phyloP scores from a whole-genome alignment of 2,797 vertebrate genomes.

The Phalloptychus januarius region DNA sequence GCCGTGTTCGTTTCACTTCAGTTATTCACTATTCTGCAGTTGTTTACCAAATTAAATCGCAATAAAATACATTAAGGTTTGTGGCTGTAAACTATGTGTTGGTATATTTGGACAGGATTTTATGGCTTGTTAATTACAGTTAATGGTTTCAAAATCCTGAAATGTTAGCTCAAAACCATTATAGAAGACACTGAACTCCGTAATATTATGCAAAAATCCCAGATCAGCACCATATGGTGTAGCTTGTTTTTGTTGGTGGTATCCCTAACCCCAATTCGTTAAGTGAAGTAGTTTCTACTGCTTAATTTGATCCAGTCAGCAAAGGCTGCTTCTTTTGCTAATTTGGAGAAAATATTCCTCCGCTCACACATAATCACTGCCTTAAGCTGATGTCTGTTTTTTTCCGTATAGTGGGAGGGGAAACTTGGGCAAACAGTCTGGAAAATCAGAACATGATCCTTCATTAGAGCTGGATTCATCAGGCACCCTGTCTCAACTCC shows the following conservation, averaged over 20 bases:
- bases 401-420: background rate
- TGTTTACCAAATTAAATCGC: background rate
- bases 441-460: constrained; percentile 11
- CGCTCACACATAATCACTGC: constrained; percentile 14
- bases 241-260: constrained; percentile 34
- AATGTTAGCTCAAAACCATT: background rate
- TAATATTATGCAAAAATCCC: constrained; percentile 13
- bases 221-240: constrained; percentile 30
- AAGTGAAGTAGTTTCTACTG: constrained; percentile 12
- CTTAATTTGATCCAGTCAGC: constrained; percentile 24
- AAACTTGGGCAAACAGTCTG: constrained; percentile 10
- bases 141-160: background rate
- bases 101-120: background rate
- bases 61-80: background rate
- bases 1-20: background rate
- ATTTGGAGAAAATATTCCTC: constrained; percentile 22
- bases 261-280: constrained; percentile 26
- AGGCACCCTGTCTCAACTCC: background rate
- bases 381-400: constrained; percentile 14
- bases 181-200: background rate
- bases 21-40: background rate
- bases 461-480: constrained; percentile 16
- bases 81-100: background rate
- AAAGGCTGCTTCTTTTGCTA: constrained; percentile 10
- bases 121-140: background rate